Conservation (phyloP, 2,797 vertebrate genomes). For the Anolis apletophallus region DNA sequence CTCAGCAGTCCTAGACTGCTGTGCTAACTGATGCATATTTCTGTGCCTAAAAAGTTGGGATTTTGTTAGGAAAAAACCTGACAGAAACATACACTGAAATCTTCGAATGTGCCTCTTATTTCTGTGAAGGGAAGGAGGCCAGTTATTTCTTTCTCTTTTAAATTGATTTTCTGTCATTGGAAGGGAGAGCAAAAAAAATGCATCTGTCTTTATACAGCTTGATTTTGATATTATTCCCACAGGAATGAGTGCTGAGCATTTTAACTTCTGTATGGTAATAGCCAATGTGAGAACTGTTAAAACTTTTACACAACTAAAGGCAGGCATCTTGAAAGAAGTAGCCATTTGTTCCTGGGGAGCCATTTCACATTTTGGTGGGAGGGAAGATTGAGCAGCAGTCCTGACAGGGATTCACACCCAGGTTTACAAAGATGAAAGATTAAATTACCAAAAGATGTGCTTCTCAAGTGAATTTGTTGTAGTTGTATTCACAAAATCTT, state of each 20-base stretch:
- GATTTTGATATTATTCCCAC: conserved; percentile 57
- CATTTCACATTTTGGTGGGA: neutral
- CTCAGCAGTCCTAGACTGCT: conserved; percentile 58
- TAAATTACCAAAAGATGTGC: neutral
- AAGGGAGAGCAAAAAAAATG: neutral
- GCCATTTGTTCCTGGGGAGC: neutral
- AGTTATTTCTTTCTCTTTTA: conserved; percentile 11
- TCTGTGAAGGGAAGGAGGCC: neutral
- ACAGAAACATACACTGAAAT: conserved; percentile 28
- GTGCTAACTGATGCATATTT: conserved; percentile 56
- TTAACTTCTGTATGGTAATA: conserved; percentile 66
- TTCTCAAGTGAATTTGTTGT: neutral
- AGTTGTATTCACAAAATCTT: neutral
- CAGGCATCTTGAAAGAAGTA: neutral
- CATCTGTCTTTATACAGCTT: conserved; percentile 33
- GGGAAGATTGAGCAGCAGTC: neutral
- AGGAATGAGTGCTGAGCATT: conserved; percentile 63
- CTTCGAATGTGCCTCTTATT: neutral
- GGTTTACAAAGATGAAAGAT: neutral
- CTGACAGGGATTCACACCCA: neutral
- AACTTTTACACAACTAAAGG: conserved; percentile 56
- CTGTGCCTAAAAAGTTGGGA: conserved; percentile 54
- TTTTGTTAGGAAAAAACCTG: conserved; percentile 57
- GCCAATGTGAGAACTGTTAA: conserved; percentile 67
- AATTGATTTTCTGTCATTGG: conserved; percentile 22